These are phyloP conservation scores for Palaemon carinicauda DNA, from an alignment of 1,140 invertebrate genomes.

Conservation along the genomic window DNA sequence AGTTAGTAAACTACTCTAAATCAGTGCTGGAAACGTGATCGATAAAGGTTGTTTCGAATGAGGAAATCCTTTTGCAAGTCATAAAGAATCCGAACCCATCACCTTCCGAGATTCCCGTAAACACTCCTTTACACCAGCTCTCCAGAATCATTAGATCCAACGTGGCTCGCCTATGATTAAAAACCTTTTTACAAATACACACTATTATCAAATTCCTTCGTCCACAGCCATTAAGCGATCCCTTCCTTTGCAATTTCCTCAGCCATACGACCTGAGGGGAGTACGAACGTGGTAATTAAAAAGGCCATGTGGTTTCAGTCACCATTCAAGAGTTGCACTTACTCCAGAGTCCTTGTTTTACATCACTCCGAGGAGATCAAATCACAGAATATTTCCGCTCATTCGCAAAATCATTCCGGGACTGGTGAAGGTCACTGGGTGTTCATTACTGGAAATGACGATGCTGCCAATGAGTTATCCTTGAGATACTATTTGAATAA, in stretches of 20 bases:
- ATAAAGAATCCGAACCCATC: no score
- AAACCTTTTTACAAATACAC: slow-evolving; percentile 45
- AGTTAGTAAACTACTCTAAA: no score
- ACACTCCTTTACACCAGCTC: not conserved
- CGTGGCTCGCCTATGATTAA: slow-evolving; percentile 10
- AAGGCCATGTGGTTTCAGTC: slow-evolving; percentile 52
- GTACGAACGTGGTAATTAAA: slow-evolving; percentile 36
- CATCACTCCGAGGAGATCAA: not conserved
- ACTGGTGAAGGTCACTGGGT: no score
- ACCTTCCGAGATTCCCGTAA: not conserved
- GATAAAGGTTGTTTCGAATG: no score
- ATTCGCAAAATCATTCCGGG: no score
- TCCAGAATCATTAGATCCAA: not conserved
- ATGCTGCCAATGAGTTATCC: no score
- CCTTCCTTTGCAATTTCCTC: slow-evolving; percentile 51
- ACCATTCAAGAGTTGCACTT: slow-evolving; percentile 34
- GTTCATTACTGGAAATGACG: no score
- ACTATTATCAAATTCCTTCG: slow-evolving; percentile 53
- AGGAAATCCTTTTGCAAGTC: no score
- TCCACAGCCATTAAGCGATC: slow-evolving; percentile 30
- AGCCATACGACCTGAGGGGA: slow-evolving; percentile 18
- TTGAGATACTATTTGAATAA: no score
- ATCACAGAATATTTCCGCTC: no score
- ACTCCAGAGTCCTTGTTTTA: not conserved
- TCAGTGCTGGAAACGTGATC: no score